Percentiles rank a stretch among this genome's conserved stretches.
These are phyloP conservation scores for Tiliacea citrago DNA, from an alignment of 2,888 invertebrate species.

Conservation along the genomic window DNA sequence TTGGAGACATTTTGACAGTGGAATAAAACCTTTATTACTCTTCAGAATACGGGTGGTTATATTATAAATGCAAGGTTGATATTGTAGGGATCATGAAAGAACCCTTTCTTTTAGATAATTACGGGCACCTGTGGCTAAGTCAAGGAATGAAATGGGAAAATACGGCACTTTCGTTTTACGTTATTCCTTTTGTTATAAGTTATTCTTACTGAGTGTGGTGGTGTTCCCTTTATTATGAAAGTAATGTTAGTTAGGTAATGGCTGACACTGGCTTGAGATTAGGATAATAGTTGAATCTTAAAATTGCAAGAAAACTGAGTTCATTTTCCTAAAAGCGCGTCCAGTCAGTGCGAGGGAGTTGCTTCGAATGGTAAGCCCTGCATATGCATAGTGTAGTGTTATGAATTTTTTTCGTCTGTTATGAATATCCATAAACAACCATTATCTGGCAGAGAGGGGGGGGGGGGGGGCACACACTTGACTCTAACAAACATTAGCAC, in stretches of 20 bases:
- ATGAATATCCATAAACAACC: too few relatives aligned
- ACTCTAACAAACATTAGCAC: too few relatives aligned
- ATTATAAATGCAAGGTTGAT: slow-evolving; percentile 36
- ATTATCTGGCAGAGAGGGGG: too few relatives aligned
- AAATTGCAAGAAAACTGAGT: too few relatives aligned
- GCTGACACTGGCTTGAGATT: background rate
- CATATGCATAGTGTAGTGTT: too few relatives aligned
- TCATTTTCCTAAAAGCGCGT: too few relatives aligned
- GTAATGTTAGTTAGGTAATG: background rate
- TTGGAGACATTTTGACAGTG: slow-evolving; percentile 25
- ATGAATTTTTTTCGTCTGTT: too few relatives aligned
- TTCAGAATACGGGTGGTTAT: slow-evolving; percentile 52
- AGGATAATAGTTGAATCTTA: too few relatives aligned
- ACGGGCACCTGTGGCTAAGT: slow-evolving; percentile 72
- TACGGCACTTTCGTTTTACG: slow-evolving; percentile 55
- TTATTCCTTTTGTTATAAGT: slow-evolving; percentile 42
- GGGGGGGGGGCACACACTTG: too few relatives aligned
- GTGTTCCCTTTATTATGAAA: slow-evolving; percentile 14
- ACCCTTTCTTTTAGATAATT: slow-evolving; percentile 75
- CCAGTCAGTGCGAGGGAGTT: background rate
- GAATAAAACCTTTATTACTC: slow-evolving; percentile 42
- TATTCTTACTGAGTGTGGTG: slow-evolving; percentile 20
- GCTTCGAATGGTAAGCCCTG: background rate
- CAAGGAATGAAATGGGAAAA: slow-evolving; percentile 57
- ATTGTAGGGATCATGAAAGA: slow-evolving; percentile 65